Evolutionary conservation across 2,888 invertebrate genomes (phyloP).

Genomic region (Andrena camellia): DNA sequence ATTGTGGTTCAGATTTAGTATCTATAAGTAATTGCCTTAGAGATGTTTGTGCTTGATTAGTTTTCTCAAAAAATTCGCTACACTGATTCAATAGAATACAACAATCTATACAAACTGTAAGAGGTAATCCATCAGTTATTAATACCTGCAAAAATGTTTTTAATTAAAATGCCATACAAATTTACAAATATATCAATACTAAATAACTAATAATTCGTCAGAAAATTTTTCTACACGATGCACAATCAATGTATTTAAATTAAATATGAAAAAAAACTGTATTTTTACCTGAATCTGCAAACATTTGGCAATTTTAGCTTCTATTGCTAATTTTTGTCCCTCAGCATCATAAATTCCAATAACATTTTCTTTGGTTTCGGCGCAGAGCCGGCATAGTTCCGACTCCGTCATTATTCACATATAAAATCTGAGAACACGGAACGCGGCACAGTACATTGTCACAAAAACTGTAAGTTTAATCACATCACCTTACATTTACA

Average conservation of each 20-base stretch:
- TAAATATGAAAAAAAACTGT: not conserved
- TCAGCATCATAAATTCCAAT: constrained; percentile 85
- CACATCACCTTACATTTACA: constrained; percentile 51
- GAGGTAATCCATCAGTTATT: constrained; percentile 82
- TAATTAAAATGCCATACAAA: not conserved
- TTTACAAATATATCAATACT: not conserved
- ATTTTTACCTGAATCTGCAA: constrained; percentile 84
- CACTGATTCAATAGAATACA: constrained; percentile 83
- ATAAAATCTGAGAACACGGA: constrained; percentile 43
- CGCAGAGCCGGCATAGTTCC: constrained; percentile 85
- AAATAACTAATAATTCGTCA: not conserved
- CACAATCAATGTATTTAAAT: not conserved
- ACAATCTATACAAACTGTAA: constrained; percentile 84
- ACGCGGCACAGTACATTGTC: constrained; percentile 49
- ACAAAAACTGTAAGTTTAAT: constrained; percentile 37
- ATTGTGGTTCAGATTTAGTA: constrained; percentile 69
- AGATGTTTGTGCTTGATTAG: constrained; percentile 83
- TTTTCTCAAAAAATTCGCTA: constrained; percentile 84
- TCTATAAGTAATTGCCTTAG: constrained; percentile 79
- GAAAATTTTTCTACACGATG: not conserved
- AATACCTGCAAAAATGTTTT: constrained; percentile 75
- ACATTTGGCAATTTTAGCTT: constrained; percentile 84
- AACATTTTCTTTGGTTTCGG: constrained; percentile 83
- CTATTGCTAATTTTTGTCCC: constrained; percentile 83
- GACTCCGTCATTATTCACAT: constrained; percentile 76